Evolutionary conservation across 2,797 vertebrate genomes (phyloP), one percentile per base, ranked within the genome.

Genomic region (Lutjanus campechanus): DNA sequence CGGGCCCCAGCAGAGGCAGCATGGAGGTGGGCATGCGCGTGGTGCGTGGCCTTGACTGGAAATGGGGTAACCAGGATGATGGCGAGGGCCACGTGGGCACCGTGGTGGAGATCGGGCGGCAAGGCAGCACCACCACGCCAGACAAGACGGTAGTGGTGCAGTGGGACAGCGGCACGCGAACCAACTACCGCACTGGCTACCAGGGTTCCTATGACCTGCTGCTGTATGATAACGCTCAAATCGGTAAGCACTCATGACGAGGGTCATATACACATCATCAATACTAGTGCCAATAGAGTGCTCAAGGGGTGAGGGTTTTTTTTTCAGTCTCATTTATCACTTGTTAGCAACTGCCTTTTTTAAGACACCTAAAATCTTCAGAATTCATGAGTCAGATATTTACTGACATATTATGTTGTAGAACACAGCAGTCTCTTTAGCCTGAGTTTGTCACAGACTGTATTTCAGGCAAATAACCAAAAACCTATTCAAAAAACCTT

Each of bases 1-100:
- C 85, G 68, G 86, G 87, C 81, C 86, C 73, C 55, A 60, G 60
- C 56, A 87, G 92, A 71, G 96, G 96, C 44, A 96, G 95, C 83
- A 99, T 99, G 97, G 98, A 99, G 95, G 97, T 99, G 85, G 98
- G 98, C 82, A 99, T 99, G 98, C 96, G 98, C 0, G 98, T 98
- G 60, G 97, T 99, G 22, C 97, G 98, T 0, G 98, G 98, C 43
- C 82, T 96, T 77, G 98, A 99, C 95, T 99, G 98, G 98, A 99
- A 98, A 81, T 99, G 98, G 98, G 96, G 95, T 76, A 97, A 95
- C 95, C 98, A 99, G 94, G 98, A 99, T 12, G 97, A 95, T 0
- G 96, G 97, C 0, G 98, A 99, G 94, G 98, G 98, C 22, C 97
- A 97, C 0, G 93, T 97, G 54, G 98, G 98, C 77, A 99, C 98